Evolutionary conservation across 2,113 vertebrate species (phyloP), one percentile per base, ranked within the genome.

Genomic region (Pao palembangensis): DNA sequence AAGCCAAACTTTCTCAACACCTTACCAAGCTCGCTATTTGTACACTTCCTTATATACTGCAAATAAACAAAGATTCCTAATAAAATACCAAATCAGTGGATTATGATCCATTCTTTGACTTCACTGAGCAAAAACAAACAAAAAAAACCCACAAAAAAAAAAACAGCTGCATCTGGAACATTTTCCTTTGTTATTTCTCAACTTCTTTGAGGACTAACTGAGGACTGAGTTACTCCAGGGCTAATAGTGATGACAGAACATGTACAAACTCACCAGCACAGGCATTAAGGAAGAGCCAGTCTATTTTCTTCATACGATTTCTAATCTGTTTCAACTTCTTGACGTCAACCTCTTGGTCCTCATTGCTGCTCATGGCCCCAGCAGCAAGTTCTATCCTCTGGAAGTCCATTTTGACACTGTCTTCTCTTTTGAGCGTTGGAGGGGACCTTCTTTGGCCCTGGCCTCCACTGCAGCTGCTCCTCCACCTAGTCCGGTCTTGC

Each of bases 311-410:
- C 97, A 99, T 96, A 69, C 96, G 86, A 61, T 99, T 99, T 85
- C 95, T 95, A 66, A 99, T 98, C 88, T 98, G 97, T 82, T 98
- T 99, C 86, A 96, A 81, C 91, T 94, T 92, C 93, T 96, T 91
- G 84, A 96, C 96, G 85, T 97, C 93, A 3, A 96, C 90, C 81
- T 94, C 94, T 23, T 95, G 93, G 58, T 95, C 94, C 67, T 94
- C 94, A 76, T 91, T 92, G 79, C 90, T 92, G 81, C 94, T 84
- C 82, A 83, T 81, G 90, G 93, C 82, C 73, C 82, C 88, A 90
- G 79, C 58, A 90, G 91, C 91, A 42, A 98, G 79, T 90, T 98
- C 95, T 51, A 99, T 99, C 85, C 94, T 93, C 89, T 97, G 95
- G 85, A 97, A 95, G 80, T 98, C 95, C 95, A 95, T 95, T 79